Percentiles rank a stretch among this genome's conserved stretches.
Conservation (phyloP, 1,140 invertebrate genomes). For the Bilobella aurantiaca region DNA sequence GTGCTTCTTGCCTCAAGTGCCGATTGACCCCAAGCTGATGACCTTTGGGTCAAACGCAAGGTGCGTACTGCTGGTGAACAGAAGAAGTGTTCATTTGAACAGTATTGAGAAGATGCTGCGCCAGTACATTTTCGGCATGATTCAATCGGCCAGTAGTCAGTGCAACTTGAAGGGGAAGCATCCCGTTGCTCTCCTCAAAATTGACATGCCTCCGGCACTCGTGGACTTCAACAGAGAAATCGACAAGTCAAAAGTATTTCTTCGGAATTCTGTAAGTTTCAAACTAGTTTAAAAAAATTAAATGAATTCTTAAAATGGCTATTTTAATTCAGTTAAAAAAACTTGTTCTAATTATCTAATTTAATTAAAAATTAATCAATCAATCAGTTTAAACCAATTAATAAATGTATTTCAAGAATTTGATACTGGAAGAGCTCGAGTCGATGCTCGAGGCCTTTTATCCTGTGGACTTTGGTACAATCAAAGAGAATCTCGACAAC, state of each 20-base stretch:
- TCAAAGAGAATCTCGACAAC: neutral
- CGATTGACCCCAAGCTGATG: slow-evolving; percentile 35
- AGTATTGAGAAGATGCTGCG: slow-evolving; percentile 44
- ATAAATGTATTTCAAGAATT: slow-evolving; percentile 8
- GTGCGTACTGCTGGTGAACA: slow-evolving; percentile 46
- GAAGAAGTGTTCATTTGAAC: slow-evolving; percentile 48
- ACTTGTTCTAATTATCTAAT: neutral
- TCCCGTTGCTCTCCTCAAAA: slow-evolving; percentile 19
- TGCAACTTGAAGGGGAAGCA: slow-evolving; percentile 15
- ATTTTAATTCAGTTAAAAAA: too few species aligned
- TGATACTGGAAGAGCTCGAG: slow-evolving; percentile 6
- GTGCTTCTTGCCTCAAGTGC: slow-evolving; percentile 33
- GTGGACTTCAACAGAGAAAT: slow-evolving; percentile 32
- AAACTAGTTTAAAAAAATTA: neutral
- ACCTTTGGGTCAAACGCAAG: slow-evolving; percentile 37
- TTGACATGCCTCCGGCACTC: slow-evolving; percentile 17
- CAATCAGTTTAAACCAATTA: too few species aligned
- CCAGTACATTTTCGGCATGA: neutral
- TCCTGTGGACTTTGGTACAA: neutral
- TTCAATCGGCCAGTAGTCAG: slow-evolving; percentile 10
- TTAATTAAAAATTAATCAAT: neutral
- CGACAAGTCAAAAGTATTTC: slow-evolving; percentile 32
- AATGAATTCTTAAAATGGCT: neutral
- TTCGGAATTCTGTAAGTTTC: slow-evolving; percentile 17
- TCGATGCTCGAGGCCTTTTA: slow-evolving; percentile 12